A percentile compares a stretch with the other conserved stretches of the same genome.
These are phyloP conservation scores for Pteromalus puparum DNA, from an alignment of 1,140 invertebrate genomes.

Conservation along the genomic window DNA sequence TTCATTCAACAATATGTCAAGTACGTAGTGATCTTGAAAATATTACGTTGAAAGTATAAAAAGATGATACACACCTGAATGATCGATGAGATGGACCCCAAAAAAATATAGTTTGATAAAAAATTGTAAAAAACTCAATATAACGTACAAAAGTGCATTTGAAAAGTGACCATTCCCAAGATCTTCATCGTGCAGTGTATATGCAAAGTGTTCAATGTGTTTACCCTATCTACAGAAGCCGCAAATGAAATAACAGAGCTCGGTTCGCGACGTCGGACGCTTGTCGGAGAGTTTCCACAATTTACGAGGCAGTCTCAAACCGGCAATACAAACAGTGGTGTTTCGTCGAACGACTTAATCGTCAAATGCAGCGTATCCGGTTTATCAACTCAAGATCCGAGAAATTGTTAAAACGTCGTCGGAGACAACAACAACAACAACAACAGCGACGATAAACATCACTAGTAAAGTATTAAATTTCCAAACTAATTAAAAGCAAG, in stretches of 20 bases:
- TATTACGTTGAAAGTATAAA: too few species aligned
- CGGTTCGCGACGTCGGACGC: background rate
- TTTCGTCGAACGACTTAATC: background rate
- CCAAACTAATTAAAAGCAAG: background rate
- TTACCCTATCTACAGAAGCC: conserved; percentile 3
- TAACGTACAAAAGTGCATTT: background rate
- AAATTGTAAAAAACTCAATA: background rate
- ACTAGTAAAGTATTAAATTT: background rate
- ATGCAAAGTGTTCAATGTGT: background rate
- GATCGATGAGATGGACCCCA: too few species aligned
- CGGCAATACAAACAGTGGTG: background rate
- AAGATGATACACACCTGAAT: too few species aligned
- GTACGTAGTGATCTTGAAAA: too few species aligned
- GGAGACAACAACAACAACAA: background rate
- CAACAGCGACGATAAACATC: too few species aligned
- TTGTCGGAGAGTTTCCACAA: background rate
- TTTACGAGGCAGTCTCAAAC: background rate
- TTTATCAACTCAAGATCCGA: too few species aligned
- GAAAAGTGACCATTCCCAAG: conserved; percentile 13
- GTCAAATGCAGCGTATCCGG: background rate
- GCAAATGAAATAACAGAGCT: background rate
- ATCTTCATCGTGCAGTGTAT: background rate
- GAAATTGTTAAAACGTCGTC: background rate
- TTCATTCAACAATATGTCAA: too few species aligned
- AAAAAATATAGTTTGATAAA: too few species aligned